phyloP scores from a whole-genome alignment of 1,140 invertebrate species.

The Trinorchestia longiramus region DNA sequence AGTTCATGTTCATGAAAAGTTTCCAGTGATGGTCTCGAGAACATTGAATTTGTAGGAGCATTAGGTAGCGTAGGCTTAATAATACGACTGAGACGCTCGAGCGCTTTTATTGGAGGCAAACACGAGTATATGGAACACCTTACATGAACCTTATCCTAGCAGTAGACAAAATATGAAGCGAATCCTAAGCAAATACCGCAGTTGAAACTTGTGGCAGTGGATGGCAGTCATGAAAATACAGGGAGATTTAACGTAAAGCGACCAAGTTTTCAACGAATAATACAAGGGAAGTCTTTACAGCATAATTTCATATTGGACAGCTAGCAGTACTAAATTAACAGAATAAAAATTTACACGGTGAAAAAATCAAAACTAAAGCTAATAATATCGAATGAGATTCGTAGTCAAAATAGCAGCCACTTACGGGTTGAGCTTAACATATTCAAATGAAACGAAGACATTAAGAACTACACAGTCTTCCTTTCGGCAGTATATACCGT shows the following conservation, averaged over 20 bases:
- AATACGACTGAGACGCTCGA: conserved; percentile 12
- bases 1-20: neutral
- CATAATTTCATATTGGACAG: neutral
- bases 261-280: neutral
- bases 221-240: neutral
- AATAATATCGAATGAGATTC: conserved; percentile 2
- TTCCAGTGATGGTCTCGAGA: conserved; percentile 31
- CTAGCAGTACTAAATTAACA: neutral
- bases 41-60: neutral
- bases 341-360: neutral
- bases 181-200: neutral
- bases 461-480: neutral
- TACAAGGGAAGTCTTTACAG: neutral
- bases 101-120: conserved; percentile 23
- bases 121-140: conserved; percentile 36
- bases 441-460: neutral
- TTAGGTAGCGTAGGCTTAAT: conserved; percentile 44
- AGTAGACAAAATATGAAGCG: conserved; percentile 26
- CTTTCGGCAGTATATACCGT: neutral
- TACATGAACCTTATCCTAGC: conserved; percentile 1
- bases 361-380: neutral
- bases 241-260: neutral
- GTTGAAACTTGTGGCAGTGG: neutral
- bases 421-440: neutral
- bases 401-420: neutral